phyloP scores from a whole-genome alignment of 2,113 vertebrate species.

The Manacus vitellinus region DNA sequence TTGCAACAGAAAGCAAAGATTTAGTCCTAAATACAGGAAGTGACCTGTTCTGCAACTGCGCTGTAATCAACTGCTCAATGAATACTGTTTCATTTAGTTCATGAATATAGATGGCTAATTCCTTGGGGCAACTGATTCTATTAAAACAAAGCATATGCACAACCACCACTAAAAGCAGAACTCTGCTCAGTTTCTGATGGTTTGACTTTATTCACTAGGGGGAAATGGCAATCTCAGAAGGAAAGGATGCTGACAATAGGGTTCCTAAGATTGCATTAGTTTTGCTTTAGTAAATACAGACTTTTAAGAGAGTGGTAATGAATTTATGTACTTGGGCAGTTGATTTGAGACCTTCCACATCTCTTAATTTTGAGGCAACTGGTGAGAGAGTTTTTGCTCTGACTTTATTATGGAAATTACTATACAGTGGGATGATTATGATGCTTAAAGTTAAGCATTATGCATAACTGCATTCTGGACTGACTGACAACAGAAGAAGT shows the following conservation, averaged over 20 bases:
- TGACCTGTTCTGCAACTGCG: conserved; percentile 26
- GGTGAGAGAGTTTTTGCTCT: conserved; percentile 23
- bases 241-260: neutral
- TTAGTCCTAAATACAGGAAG: neutral
- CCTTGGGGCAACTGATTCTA: neutral
- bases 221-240: neutral
- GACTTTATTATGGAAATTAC: conserved; percentile 44
- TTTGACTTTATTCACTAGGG: conserved; percentile 5
- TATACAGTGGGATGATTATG: conserved; percentile 9
- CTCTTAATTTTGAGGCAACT: conserved; percentile 45
- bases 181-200: neutral
- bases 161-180: neutral
- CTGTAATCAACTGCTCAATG: neutral
- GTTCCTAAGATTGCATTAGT: neutral
- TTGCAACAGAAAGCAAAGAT: neutral
- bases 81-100: conserved; percentile 26
- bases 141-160: conserved; percentile 42
- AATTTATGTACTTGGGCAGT: conserved; percentile 1
- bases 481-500: neutral
- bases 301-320: neutral
- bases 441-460: conserved; percentile 5
- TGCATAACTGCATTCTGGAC: neutral
- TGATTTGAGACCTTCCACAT: neutral
- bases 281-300: neutral
- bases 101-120: conserved; percentile 63